Evolutionary conservation across 2,888 invertebrate species (phyloP).

Genomic region (Metellina segmentata): DNA sequence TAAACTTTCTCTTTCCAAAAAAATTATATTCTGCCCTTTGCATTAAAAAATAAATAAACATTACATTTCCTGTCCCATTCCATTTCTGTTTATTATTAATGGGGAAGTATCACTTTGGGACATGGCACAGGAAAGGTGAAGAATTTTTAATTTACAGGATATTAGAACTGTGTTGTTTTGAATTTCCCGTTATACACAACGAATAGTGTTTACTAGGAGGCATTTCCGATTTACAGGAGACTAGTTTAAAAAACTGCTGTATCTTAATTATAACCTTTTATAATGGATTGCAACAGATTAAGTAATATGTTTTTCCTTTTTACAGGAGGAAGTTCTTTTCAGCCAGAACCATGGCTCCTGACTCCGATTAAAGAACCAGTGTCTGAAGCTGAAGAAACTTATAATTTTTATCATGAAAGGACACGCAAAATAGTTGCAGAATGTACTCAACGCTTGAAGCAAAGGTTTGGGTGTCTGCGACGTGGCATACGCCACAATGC

Average conservation of each 20-base stretch:
- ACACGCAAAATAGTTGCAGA: not conserved
- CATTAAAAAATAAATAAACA: no score
- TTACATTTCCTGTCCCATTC: no score
- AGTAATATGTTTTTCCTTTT: not conserved
- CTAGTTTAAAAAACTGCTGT: not conserved
- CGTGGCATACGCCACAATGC: not conserved
- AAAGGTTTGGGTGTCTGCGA: not conserved
- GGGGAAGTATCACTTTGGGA: no score
- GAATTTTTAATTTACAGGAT: no score
- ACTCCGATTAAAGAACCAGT: slow-evolving; percentile 4
- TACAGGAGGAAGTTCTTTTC: not conserved
- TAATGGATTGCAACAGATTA: not conserved
- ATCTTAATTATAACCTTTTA: not conserved
- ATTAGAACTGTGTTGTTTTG: no score
- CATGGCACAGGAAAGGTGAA: no score
- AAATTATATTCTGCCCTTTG: no score
- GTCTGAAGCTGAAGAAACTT: not conserved
- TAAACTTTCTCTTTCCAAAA: no score
- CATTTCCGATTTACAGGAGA: no score
- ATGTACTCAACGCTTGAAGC: not conserved
- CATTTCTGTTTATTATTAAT: no score
- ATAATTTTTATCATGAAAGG: not conserved
- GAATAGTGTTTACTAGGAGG: no score
- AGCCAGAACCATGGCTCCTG: slow-evolving; percentile 25
- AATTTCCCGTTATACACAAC: no score